Evolutionary conservation across 1,140 invertebrate genomes (phyloP).

Genomic region (Macrobrachium nipponense): DNA sequence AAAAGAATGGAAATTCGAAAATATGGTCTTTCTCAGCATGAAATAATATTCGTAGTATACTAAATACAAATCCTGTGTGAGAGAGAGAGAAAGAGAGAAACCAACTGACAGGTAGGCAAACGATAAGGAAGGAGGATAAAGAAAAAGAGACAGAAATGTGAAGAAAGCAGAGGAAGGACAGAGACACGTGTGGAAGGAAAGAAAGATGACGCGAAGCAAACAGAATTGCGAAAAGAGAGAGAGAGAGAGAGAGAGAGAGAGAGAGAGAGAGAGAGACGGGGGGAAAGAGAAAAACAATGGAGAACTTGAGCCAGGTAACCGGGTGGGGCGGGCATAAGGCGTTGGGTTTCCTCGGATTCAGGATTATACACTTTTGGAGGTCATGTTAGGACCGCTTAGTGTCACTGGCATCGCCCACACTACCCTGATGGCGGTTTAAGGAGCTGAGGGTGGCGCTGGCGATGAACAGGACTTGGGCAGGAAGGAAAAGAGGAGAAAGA

Average conservation of each 20-base stretch:
- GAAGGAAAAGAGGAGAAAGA: background rate
- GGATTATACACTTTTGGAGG: constrained; percentile 10
- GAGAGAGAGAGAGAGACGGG: constrained; percentile 24
- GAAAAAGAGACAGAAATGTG: background rate
- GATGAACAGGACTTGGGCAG: constrained; percentile 1
- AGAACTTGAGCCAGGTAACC: background rate
- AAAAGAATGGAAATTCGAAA: background rate
- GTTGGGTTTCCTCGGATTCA: background rate
- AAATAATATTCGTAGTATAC: no score
- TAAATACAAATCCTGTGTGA: background rate
- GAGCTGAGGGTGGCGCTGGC: background rate
- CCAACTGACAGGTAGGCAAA: no score
- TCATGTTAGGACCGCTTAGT: constrained; percentile 34
- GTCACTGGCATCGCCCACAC: constrained; percentile 9
- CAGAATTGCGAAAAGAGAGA: background rate
- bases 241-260: constrained; percentile 34
- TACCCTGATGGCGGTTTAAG: background rate
- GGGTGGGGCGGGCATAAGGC: background rate
- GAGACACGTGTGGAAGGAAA: background rate
- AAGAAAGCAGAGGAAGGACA: background rate
- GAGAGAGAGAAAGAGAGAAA: constrained; percentile 8
- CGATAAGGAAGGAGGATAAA: background rate
- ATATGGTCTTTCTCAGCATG: background rate
- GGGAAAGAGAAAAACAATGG: background rate
- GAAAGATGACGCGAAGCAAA: background rate